phyloP scores from a whole-genome alignment of 2,113 vertebrate species.

The Hydrochoerus hydrochaeris region DNA sequence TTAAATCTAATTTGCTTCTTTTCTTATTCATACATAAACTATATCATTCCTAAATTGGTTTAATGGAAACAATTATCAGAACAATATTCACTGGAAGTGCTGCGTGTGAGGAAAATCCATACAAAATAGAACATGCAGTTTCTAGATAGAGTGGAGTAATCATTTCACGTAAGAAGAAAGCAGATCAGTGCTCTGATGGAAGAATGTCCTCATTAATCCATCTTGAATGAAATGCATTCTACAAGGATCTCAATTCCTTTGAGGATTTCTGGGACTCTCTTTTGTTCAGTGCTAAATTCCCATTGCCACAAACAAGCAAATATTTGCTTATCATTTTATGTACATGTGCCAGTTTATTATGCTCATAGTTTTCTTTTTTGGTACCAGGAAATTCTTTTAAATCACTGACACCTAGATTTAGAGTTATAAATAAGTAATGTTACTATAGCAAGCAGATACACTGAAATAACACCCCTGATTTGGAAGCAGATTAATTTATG shows the following conservation, averaged over 20 bases:
- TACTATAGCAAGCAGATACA: neutral
- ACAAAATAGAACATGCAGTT: constrained; percentile 23
- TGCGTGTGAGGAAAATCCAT: constrained; percentile 52
- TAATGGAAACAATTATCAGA: constrained; percentile 77
- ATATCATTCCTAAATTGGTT: constrained; percentile 70
- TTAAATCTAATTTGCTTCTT: constrained; percentile 72
- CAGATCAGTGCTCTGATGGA: neutral
- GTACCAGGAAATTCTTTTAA: neutral
- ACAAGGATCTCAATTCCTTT: neutral
- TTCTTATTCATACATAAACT: constrained; percentile 63
- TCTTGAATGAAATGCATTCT: neutral
- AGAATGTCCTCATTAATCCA: neutral
- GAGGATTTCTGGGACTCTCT: neutral
- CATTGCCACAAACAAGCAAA: neutral
- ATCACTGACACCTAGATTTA: neutral
- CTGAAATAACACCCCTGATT: neutral
- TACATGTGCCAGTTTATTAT: neutral
- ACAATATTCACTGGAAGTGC: constrained; percentile 51
- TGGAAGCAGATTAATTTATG: neutral
- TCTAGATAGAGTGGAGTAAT: neutral
- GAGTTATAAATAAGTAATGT: neutral
- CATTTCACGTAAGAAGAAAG: constrained; percentile 17
- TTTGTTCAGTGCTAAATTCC: neutral
- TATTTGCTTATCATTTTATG: neutral
- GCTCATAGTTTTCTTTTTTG: neutral